Base-by-base conservation (phyloP, 2,888 invertebrate genomes). In the Xylocampa areola region DNA sequence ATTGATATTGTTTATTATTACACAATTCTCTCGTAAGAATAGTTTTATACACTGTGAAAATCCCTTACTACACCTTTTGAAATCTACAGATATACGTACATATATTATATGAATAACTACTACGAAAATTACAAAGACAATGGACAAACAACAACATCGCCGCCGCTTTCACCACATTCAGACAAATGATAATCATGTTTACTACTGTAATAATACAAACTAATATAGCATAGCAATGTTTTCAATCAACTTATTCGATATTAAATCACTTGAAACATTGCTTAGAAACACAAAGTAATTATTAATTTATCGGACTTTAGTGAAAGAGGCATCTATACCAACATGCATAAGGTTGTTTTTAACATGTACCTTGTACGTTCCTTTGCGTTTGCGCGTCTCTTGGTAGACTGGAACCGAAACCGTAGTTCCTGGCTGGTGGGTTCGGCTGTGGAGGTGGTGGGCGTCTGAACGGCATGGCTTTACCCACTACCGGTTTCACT, bases 361-460 rank as follows among this genome's bases (percentile, higher is more conserved):
- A 47, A 37, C 33, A 66, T 33, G 68, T 83, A 92, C 92, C 91
- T 89, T 90, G 91, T 1, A 79, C 63, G 29, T 82, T 88, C 43
- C 80, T 81, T 33, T 80, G 79, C 7, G 88, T 63, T 3, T 88
- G 84, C 1, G 83, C 86, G 65, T 91, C 89, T 0, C 91, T 60
- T 0, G 89, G 73, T 11, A 90, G 74, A 25, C 86, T 83, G 61
- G 92, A 92, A 0, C 92, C 93, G 79, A 94, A 92, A 7, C 90
- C 91, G 19, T 76, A 62, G 7, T 44, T 43, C 11, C 70, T 65
- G 4, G 67, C 29, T 0, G 70, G 47, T 1, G 69, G 68, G 29
- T 47, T 25, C n/a, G 47, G 17, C 8, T 7, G 23, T 17, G 11
- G 3, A 6, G 36, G 11, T 13, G 68, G 68, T 11, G 73, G 75